Conservation (phyloP, 1,140 invertebrate genomes). For the Eubasilissa regina region DNA sequence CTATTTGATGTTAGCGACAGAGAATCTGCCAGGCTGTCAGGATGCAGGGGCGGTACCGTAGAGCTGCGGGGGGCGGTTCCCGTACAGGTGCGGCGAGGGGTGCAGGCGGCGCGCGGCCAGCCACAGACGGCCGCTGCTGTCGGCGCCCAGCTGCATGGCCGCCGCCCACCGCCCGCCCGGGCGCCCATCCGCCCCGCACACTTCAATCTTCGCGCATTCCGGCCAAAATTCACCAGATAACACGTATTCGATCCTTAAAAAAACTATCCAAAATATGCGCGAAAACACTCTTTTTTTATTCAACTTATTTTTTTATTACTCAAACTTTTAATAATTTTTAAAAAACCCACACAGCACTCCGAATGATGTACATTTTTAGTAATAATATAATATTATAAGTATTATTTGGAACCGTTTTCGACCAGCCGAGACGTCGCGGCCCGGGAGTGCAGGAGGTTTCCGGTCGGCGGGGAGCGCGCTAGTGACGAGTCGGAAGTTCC, state of each 20-base stretch:
- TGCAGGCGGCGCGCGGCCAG: conserved; percentile 55
- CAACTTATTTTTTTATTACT: no score
- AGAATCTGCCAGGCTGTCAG: no score
- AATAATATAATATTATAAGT: no score
- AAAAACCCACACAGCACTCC: neutral
- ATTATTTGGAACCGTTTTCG: neutral
- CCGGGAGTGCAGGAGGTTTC: conserved; percentile 27
- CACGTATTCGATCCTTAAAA: no score
- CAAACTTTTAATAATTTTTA: neutral
- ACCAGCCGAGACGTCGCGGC: neutral
- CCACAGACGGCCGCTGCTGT: conserved; percentile 55
- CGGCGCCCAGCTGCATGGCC: conserved; percentile 57
- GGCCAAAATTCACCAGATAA: neutral
- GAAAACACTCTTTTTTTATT: no score
- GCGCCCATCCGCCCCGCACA: neutral
- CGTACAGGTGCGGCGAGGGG: conserved; percentile 50
- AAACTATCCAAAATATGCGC: no score
- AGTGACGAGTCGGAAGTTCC: conserved; percentile 44
- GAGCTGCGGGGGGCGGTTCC: conserved; percentile 41
- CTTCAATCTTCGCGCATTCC: neutral
- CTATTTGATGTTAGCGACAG: no score
- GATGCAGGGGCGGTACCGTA: conserved; percentile 2
- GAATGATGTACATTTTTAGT: no score
- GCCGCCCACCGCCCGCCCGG: conserved; percentile 17
- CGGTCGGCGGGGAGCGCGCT: conserved; percentile 30